Conservation (phyloP, 2,888 invertebrate species). For the Acrocera orbiculus region DNA sequence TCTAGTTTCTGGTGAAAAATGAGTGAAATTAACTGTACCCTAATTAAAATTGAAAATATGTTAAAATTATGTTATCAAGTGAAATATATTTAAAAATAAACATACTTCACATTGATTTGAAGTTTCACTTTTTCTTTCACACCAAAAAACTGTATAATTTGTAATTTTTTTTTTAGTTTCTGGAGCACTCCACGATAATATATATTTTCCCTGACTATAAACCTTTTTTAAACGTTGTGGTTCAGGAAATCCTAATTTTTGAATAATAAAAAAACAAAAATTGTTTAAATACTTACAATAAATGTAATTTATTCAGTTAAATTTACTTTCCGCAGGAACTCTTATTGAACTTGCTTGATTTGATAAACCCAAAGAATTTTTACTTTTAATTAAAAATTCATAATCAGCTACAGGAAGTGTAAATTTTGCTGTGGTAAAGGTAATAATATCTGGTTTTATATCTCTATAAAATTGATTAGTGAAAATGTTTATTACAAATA, state of each 20-base stretch:
- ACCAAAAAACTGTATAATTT: slow-evolving; percentile 73
- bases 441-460: slow-evolving; percentile 2
- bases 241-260: background rate
- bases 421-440: slow-evolving; percentile 6
- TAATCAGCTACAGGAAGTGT: slow-evolving; percentile 4
- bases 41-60: slow-evolving; percentile 15
- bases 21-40: slow-evolving; percentile 43
- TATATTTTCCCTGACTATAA: slow-evolving; percentile 51
- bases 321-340: slow-evolving; percentile 32
- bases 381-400: slow-evolving; percentile 39
- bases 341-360: slow-evolving; percentile 37
- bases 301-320: background rate
- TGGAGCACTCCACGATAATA: slow-evolving; percentile 55
- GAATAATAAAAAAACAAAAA: no score
- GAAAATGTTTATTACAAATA: background rate
- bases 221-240: slow-evolving; percentile 53
- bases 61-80: no score
- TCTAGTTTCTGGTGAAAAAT: slow-evolving; percentile 26
- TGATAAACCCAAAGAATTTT: slow-evolving; percentile 43
- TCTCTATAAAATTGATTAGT: background rate
- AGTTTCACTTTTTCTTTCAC: slow-evolving; percentile 38
- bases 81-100: slow-evolving; percentile 1
- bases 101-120: slow-evolving; percentile 40
- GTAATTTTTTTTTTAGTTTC: slow-evolving; percentile 25
- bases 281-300: no score